Conservation (phyloP, 2,888 invertebrate species). For the Ormia ochracea region DNA sequence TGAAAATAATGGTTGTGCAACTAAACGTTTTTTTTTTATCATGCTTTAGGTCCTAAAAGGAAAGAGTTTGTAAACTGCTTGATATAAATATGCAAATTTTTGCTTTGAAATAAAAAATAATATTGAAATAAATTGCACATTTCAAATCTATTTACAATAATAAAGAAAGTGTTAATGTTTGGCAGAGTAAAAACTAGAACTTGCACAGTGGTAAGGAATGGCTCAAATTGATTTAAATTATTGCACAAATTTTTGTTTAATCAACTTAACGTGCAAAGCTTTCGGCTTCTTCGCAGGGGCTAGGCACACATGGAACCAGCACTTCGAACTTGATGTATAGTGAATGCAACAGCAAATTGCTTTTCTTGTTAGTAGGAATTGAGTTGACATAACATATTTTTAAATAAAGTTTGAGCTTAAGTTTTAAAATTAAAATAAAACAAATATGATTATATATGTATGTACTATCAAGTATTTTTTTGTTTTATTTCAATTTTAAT, state of each 20-base stretch:
- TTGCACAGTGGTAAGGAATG: slow-evolving; percentile 11
- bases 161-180: slow-evolving; percentile 59
- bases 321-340: too few species aligned
- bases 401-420: too few species aligned
- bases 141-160: slow-evolving; percentile 44
- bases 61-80: slow-evolving; percentile 16
- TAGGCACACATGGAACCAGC: too few species aligned
- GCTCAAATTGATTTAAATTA: neutral
- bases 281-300: too few species aligned
- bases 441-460: too few species aligned
- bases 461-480: too few species aligned
- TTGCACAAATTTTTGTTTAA: neutral
- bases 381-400: too few species aligned
- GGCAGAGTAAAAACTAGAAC: neutral
- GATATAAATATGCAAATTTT: slow-evolving; percentile 52
- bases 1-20: slow-evolving; percentile 42
- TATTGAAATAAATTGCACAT: slow-evolving; percentile 55
- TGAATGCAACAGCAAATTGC: too few species aligned
- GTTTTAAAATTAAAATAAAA: too few species aligned
- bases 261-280: too few species aligned
- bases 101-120: slow-evolving; percentile 4
- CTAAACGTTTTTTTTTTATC: neutral
- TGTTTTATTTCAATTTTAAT: too few species aligned
- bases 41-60: neutral
- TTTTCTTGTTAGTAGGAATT: too few species aligned